phyloP scores from a whole-genome alignment of 2,888 invertebrate species.

The Rutpela maculata region DNA sequence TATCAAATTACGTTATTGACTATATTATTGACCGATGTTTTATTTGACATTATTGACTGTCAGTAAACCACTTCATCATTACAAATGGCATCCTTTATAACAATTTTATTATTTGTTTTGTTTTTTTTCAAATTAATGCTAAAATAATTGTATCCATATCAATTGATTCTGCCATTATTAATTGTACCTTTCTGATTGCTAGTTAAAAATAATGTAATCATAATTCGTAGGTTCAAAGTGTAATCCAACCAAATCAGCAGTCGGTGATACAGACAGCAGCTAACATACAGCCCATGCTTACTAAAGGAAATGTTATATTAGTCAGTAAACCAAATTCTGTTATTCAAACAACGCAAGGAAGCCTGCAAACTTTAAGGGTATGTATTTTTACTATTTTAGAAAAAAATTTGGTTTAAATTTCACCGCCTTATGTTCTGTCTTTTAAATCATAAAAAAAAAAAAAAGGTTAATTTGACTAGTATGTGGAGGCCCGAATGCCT shows the following conservation, averaged over 20 bases:
- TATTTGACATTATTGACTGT: too few relatives aligned
- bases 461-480: too few relatives aligned
- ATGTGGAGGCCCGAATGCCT: too few relatives aligned
- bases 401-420: not conserved
- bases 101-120: not conserved
- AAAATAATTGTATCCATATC: too few relatives aligned
- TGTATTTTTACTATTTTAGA: constrained; percentile 55
- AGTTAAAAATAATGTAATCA: constrained; percentile 1
- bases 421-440: too few relatives aligned
- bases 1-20: too few relatives aligned
- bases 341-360: constrained; percentile 93
- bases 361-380: constrained; percentile 83
- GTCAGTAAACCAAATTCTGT: constrained; percentile 94
- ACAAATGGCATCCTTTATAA: not conserved
- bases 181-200: not conserved
- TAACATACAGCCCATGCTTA: constrained; percentile 87
- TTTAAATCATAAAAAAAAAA: too few relatives aligned
- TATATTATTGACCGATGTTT: too few relatives aligned
- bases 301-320: constrained; percentile 92
- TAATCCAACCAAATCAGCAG: constrained; percentile 96
- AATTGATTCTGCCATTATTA: too few relatives aligned
- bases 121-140: too few relatives aligned
- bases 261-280: constrained; percentile 96
- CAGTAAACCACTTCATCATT: too few relatives aligned
- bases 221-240: constrained; percentile 89